Percentiles rank a stretch among this genome's conserved stretches.
phyloP scores from a whole-genome alignment of 30 jellyfish, hydroid and myxozoan genomes.

The Turritopsis rubra region DNA sequence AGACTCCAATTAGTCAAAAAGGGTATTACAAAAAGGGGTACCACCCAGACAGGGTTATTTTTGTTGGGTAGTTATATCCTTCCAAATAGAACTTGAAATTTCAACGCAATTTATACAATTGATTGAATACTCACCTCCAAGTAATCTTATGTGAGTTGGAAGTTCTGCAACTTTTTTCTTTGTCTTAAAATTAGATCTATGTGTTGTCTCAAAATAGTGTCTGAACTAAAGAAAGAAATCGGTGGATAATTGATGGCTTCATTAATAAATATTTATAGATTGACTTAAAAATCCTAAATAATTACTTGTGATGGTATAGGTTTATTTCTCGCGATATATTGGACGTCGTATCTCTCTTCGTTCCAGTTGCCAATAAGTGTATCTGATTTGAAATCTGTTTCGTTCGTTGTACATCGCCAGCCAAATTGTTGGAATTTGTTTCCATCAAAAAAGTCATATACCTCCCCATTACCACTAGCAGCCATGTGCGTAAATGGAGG shows the following conservation, averaged over 20 bases:
- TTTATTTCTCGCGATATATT: constrained; percentile 44
- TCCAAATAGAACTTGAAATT: no score
- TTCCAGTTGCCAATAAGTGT: constrained; percentile 86
- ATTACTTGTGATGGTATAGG: constrained; percentile 82
- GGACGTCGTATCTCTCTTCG: constrained; percentile 68
- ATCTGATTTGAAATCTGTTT: constrained; percentile 57
- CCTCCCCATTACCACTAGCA: constrained; percentile 83
- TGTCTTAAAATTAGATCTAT: constrained; percentile 37
- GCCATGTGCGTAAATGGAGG: constrained; percentile 70
- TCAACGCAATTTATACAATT: no score
- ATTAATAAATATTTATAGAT: no score
- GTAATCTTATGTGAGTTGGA: constrained; percentile 55
- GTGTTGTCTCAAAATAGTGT: constrained; percentile 65
- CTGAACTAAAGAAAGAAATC: constrained; percentile 36
- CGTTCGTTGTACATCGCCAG: constrained; percentile 91
- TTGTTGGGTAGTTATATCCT: no score
- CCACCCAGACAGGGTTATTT: no score
- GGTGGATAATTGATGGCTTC: neutral
- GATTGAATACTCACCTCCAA: constrained; percentile 61
- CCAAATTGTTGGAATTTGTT: constrained; percentile 79
- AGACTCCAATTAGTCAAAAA: no score
- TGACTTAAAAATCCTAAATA: neutral
- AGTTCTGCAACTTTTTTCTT: constrained; percentile 18
- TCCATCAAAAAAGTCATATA: constrained; percentile 70
- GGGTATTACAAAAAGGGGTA: no score